Evolutionary conservation across 1,140 invertebrate species (phyloP), one percentile per base, ranked within the genome.

Genomic region (Drosophila kepulauana): DNA sequence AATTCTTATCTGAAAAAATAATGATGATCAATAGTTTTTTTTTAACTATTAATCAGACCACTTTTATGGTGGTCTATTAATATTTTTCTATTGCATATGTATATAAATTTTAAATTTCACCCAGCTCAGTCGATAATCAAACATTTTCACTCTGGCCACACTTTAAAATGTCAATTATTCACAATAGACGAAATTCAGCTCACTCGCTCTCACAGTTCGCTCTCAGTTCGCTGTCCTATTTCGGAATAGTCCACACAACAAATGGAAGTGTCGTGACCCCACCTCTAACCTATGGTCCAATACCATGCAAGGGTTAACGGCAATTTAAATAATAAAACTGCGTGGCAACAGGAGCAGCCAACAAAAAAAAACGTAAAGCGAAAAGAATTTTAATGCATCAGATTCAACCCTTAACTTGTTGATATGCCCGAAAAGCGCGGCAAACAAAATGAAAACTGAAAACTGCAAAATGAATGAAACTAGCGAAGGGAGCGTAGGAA

Each of bases 241-340:
- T 88, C 63, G 70, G 78, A 87, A 91, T 86, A 52, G 16, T 16
- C 54, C 59, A 64, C 48, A 64, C 75, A 78, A 30, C 68, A 66
- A 54, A 67, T 45, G 63, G 56, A 54, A 75, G 76, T 75, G 90
- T 75, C 73, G 13, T 91, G 86, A 90, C 75, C 82, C 82, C 81
- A 91, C 84, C 88, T 91, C 81, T 91, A 91, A 91, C 88, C 88
- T 68, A 52, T 79, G 46, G 67, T 54, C 54, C 67, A 63, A 20
- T 25, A 20, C 67, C 56, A 80, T 75, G 72, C 78, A 88, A 67
- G 82, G 90, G 90, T 91, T 91, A 91, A 89, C 64, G 78, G 77
- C 81, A 82, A 86, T 79, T 89, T 91, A 30, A 87, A 91, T 91
- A 79, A 89, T 74, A 70, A 85, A 89, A 79, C 63, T 72, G 67